Evolutionary conservation across 1,140 invertebrate genomes (phyloP), one percentile per base, ranked within the genome.

Genomic region (Neomicropteryx cornuta): DNA sequence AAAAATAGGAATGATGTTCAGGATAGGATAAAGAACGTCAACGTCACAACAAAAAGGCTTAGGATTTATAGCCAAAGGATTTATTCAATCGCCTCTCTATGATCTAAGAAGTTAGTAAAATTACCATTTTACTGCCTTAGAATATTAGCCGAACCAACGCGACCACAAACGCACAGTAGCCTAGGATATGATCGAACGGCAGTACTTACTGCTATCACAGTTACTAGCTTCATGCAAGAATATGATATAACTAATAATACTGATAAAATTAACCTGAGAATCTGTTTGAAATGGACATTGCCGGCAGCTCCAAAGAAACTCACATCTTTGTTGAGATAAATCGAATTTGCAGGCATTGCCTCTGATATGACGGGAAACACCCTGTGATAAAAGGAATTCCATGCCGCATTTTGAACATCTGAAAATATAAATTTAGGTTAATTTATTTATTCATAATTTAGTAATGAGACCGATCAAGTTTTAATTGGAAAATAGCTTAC

Each of bases 341-440:
- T 52, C 42, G 41, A 70, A 68, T 37, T 61, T 52, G 32, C 75
- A 78, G 2, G 69, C 60, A 40, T 76, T 76, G 20, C 52, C 59
- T 39, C 71, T 59, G 0, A 81, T 70, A 49, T 87, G 83, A 11
- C 71, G 70, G 0, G 77, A 75, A 5, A 86, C 63, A 47, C 84
- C 81, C 62, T 87, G 83, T 1, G 78, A 70, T 0, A 84, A 56
- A 1, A 73, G 70, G 47, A 87, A 87, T 10, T 66, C 56, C 46
- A 60, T 54, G 0, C 79, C 81, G 46, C 84, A 88, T 37, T 68
- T 70, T 1, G 74, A 63, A 49, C 81, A 87, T 19, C 76, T 76
- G 52, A 44, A 70, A 53, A 50, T 38, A 39, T 36, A 43, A 22
- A 42, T 29, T 34, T 20, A 38, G 34, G 38, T 38, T 21, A 23